These are phyloP conservation scores for Dasyurus viverrinus DNA, from an alignment of 2,113 vertebrate genomes.

Conservation along the genomic window DNA sequence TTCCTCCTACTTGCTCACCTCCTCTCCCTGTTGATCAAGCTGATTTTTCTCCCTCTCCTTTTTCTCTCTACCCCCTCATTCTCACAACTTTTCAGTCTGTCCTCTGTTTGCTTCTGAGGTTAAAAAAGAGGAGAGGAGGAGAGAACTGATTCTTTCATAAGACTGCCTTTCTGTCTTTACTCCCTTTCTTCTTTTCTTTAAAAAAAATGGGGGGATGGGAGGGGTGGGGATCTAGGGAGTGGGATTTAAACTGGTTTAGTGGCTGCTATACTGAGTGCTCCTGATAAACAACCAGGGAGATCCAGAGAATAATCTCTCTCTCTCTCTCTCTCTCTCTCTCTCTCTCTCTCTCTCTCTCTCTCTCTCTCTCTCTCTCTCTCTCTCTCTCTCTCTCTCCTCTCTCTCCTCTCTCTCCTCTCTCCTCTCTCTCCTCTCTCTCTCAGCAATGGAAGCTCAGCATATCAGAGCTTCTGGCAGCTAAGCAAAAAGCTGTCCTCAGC, in stretches of 20 bases:
- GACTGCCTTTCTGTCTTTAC: not conserved
- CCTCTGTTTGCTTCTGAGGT: not conserved
- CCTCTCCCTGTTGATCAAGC: not conserved
- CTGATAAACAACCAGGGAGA: conserved; percentile 86
- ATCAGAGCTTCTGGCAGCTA: conserved; percentile 83
- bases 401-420: conserved; percentile 72
- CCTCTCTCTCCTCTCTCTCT: conserved; percentile 69
- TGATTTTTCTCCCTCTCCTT: too few relatives aligned
- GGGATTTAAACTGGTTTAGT: conserved; percentile 79
- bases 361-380: conserved; percentile 75
- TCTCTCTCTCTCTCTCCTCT: conserved; percentile 46
- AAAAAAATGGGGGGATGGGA: not conserved
- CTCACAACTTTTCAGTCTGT: not conserved
- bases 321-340: too few relatives aligned
- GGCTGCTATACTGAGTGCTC: conserved; percentile 75
- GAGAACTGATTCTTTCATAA: not conserved
- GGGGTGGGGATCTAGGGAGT: not conserved
- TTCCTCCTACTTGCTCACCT: not conserved
- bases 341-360: too few relatives aligned
- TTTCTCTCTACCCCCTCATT: not conserved
- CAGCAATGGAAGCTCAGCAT: conserved; percentile 80
- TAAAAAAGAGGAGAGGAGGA: not conserved
- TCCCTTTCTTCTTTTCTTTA: not conserved
- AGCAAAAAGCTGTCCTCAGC: conserved; percentile 77
- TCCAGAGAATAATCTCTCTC: conserved; percentile 76